Evolutionary conservation across 2,797 vertebrate genomes (phyloP).

Genomic region (Neolamprologus multifasciatus): DNA sequence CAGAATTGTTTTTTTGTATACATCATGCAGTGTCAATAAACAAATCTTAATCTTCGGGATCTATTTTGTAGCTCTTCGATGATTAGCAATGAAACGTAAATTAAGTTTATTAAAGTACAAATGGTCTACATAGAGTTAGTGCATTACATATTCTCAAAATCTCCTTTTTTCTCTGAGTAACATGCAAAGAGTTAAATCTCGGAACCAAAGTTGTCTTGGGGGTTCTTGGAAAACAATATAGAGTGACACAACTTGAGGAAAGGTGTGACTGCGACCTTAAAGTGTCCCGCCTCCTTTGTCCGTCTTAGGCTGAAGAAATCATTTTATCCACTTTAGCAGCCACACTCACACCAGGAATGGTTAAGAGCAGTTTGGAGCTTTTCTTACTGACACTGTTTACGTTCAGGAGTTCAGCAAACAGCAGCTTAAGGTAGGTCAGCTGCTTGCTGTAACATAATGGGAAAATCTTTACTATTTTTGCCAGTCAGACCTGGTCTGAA

Average conservation of each 20-base stretch:
- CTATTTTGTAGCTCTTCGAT: rapidly evolving
- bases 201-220: background rate
- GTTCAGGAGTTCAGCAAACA: constrained; percentile 1
- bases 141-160: background rate
- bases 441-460: background rate
- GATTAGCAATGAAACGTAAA: background rate
- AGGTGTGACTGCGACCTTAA: constrained; percentile 5
- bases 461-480: background rate
- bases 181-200: background rate
- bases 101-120: background rate
- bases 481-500: background rate
- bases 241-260: constrained; percentile 6
- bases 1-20: background rate
- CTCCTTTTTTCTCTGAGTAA: background rate
- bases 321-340: constrained; percentile 41
- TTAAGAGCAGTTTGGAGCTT: background rate
- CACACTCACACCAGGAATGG: background rate
- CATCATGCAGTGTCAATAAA: background rate
- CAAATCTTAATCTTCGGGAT: rapidly evolving
- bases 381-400: background rate
- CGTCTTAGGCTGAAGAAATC: constrained; percentile 14
- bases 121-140: background rate
- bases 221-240: background rate
- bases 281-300: constrained; percentile 40
- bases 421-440: constrained; percentile 49